These are phyloP conservation scores for Hepsetus odoe DNA, from an alignment of 2,113 vertebrate species.

Conservation along the genomic window DNA sequence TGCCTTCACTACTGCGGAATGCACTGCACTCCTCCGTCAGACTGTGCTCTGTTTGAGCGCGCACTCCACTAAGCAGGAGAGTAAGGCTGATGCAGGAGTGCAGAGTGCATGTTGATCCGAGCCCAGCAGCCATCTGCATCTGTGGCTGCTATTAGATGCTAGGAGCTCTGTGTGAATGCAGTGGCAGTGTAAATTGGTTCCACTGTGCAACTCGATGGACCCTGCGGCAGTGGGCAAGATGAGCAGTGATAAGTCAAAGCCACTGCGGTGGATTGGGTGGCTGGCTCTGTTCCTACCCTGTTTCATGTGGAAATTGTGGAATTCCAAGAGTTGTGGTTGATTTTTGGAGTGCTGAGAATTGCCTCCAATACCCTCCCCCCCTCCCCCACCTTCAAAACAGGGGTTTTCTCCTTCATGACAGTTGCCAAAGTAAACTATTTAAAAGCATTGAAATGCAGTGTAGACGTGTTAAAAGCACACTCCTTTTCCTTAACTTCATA, in stretches of 20 bases:
- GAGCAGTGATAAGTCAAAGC: conserved; percentile 65
- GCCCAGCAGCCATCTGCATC: neutral
- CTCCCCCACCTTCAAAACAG: conserved; percentile 39
- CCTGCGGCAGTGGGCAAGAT: conserved; percentile 56
- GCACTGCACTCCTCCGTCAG: conserved; percentile 1
- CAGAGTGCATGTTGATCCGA: conserved; percentile 10
- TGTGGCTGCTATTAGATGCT: conserved; percentile 15
- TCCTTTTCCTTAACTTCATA: conserved; percentile 8
- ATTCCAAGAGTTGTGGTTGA: conserved; percentile 60
- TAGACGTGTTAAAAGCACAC: conserved; percentile 49
- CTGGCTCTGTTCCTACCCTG: conserved; percentile 51
- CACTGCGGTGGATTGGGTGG: conserved; percentile 61
- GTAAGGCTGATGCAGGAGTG: neutral
- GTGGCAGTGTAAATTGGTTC: conserved; percentile 57
- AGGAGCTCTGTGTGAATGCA: conserved; percentile 40
- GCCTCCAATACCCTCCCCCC: conserved; percentile 33
- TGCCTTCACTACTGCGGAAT: conserved; percentile 58
- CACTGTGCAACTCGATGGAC: conserved; percentile 45
- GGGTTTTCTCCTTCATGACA: conserved; percentile 49
- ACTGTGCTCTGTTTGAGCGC: conserved; percentile 1
- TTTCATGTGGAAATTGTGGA: conserved; percentile 62
- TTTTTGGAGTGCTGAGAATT: conserved; percentile 52
- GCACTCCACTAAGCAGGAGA: neutral
- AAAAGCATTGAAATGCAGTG: conserved; percentile 15
- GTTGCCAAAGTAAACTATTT: conserved; percentile 53